Conservation (phyloP, 2,888 invertebrate species). For the Adelphocoris suturalis region DNA sequence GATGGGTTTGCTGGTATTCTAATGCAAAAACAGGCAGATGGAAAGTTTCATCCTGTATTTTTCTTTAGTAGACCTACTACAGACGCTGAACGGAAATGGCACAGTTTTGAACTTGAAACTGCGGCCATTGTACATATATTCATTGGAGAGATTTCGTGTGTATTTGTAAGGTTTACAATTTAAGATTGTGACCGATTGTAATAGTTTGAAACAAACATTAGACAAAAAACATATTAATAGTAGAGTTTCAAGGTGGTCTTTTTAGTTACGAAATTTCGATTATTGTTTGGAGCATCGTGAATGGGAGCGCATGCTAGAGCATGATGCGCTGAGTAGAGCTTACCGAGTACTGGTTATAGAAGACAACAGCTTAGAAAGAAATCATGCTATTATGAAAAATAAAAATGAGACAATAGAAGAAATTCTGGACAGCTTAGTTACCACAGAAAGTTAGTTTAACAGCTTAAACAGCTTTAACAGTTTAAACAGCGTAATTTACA, state of each 20-base stretch:
- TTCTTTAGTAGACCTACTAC: slow-evolving; percentile 43
- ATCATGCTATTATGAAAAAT: background rate
- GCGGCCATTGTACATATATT: slow-evolving; percentile 31
- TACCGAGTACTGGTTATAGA: background rate
- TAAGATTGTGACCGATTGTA: slow-evolving; percentile 56
- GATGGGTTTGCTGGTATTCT: slow-evolving; percentile 39
- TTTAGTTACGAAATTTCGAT: slow-evolving; percentile 27
- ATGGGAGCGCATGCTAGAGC: slow-evolving; percentile 35
- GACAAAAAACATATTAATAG: slow-evolving; percentile 29
- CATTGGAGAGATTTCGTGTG: slow-evolving; percentile 24
- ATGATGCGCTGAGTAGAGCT: slow-evolving; percentile 20
- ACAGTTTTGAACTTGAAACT: slow-evolving; percentile 60
- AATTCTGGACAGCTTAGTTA: background rate
- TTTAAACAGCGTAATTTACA: background rate
- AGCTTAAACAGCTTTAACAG: background rate
- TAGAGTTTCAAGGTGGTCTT: slow-evolving; percentile 32
- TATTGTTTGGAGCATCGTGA: slow-evolving; percentile 23
- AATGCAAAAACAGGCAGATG: slow-evolving; percentile 39
- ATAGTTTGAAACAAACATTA: slow-evolving; percentile 32
- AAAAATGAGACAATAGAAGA: background rate
- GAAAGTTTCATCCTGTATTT: slow-evolving; percentile 48
- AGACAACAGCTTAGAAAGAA: background rate
- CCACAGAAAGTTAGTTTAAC: background rate
- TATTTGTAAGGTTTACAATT: slow-evolving; percentile 1
- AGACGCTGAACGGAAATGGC: slow-evolving; percentile 1